Percentiles rank a stretch among this genome's conserved stretches.
These are phyloP conservation scores for Paramormyrops hopkinsi DNA, from an alignment of 2,797 vertebrate genomes.

Conservation along the genomic window DNA sequence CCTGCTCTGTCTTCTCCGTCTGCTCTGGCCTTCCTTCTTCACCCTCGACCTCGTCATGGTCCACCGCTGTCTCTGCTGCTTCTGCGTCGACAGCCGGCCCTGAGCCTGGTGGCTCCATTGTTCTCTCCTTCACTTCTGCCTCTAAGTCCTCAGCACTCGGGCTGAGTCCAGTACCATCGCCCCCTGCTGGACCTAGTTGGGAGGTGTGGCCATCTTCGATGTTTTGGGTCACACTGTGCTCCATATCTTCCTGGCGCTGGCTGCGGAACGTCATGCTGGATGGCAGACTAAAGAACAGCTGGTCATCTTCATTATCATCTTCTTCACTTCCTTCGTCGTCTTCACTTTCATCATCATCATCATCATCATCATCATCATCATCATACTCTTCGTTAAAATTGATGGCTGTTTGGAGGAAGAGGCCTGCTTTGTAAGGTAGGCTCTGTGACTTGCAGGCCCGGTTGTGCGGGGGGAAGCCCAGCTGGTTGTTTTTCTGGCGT, in stretches of 20 bases:
- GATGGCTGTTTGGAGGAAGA: conserved; percentile 27
- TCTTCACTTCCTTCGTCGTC: conserved; percentile 42
- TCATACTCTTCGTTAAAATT: conserved; percentile 45
- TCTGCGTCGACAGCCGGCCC: conserved; percentile 18
- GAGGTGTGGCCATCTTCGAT: background rate
- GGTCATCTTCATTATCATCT: conserved; percentile 51
- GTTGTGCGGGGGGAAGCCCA: conserved; percentile 30
- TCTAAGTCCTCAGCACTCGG: conserved; percentile 19
- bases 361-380: conserved; percentile 21
- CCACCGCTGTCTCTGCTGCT: background rate
- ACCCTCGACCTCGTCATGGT: conserved; percentile 2
- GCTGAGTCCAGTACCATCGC: background rate
- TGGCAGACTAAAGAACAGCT: conserved; percentile 61
- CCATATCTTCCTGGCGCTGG: background rate
- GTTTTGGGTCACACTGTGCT: background rate
- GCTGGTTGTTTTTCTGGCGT: conserved; percentile 24
- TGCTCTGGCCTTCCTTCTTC: conserved; percentile 20
- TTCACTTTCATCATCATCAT: conserved; percentile 16
- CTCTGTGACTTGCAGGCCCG: conserved; percentile 62
- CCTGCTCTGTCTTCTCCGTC: conserved; percentile 16
- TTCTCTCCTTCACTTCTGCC: background rate
- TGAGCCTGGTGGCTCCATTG: background rate
- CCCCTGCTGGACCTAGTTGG: background rate
- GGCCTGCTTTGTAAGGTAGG: conserved; percentile 55
- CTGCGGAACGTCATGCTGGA: conserved; percentile 35